Percentiles rank a stretch among this genome's conserved stretches.
These are phyloP conservation scores for Alcis repandata DNA, from an alignment of 2,888 invertebrate species.

Conservation along the genomic window DNA sequence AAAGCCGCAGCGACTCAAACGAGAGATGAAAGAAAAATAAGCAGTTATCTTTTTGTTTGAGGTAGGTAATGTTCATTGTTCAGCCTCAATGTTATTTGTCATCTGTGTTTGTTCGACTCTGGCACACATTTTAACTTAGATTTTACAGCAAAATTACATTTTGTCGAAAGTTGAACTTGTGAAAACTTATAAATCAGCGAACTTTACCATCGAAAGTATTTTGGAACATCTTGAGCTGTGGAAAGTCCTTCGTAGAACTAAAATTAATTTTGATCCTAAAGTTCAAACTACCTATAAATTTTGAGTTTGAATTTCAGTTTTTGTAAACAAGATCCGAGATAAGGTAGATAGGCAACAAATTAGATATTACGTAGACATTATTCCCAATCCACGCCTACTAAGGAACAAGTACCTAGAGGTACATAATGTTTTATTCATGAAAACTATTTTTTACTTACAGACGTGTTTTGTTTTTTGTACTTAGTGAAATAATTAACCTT, in stretches of 20 bases:
- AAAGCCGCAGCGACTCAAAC: constrained; percentile 5
- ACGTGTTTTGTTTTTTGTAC: too few relatives aligned
- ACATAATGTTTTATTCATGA: too few relatives aligned
- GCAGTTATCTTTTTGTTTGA: constrained; percentile 13
- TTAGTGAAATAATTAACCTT: too few relatives aligned
- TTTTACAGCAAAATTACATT: not conserved
- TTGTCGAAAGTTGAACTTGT: not conserved
- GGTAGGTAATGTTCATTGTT: constrained; percentile 30
- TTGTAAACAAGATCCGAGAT: too few relatives aligned
- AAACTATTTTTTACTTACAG: too few relatives aligned
- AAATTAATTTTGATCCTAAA: constrained; percentile 2
- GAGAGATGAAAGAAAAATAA: constrained; percentile 23
- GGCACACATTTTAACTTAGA: not conserved
- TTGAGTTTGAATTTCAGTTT: too few relatives aligned
- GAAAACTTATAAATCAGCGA: not conserved
- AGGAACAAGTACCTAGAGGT: too few relatives aligned
- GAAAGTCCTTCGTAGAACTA: not conserved
- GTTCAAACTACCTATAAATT: not conserved
- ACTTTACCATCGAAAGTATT: not conserved
- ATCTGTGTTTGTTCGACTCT: not conserved
- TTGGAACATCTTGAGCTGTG: not conserved
- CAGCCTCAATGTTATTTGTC: constrained; percentile 6
- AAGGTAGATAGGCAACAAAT: too few relatives aligned
- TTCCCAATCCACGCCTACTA: too few relatives aligned
- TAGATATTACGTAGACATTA: too few relatives aligned